phyloP scores from a whole-genome alignment of 2,797 vertebrate species.

The Tokudaia tokunoshimensis region DNA sequence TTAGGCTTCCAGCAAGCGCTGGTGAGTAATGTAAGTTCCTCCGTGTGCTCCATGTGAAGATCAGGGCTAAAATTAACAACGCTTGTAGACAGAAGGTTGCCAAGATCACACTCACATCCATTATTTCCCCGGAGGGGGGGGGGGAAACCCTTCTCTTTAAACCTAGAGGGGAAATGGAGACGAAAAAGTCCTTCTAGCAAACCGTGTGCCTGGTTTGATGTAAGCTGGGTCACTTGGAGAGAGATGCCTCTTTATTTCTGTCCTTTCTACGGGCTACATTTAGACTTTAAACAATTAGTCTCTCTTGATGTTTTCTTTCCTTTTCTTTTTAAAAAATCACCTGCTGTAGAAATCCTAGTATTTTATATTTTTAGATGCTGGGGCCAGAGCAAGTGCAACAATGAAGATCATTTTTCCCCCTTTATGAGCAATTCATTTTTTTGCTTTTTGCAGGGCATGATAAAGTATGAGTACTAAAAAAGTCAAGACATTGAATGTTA shows the following conservation, averaged over 20 bases:
- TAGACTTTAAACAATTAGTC: slow-evolving; percentile 86
- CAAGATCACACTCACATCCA: slow-evolving; percentile 84
- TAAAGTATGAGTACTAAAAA: slow-evolving; percentile 77
- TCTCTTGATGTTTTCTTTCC: slow-evolving; percentile 74
- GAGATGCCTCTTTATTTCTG: slow-evolving; percentile 85
- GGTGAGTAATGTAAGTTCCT: slow-evolving; percentile 85
- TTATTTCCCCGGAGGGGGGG: slow-evolving; percentile 81
- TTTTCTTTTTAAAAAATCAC: slow-evolving; percentile 78
- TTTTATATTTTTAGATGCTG: slow-evolving; percentile 89
- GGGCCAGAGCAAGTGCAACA: slow-evolving; percentile 87
- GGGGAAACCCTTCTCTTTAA: slow-evolving; percentile 86
- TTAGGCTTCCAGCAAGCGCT: slow-evolving; percentile 82
- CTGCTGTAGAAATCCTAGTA: slow-evolving; percentile 87
- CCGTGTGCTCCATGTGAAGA: slow-evolving; percentile 81
- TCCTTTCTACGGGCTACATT: slow-evolving; percentile 84
- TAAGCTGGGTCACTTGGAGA: slow-evolving; percentile 84
- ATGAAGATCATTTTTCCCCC: slow-evolving; percentile 84
- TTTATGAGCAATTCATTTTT: slow-evolving; percentile 85
- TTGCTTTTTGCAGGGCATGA: slow-evolving; percentile 83
- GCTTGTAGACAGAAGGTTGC: slow-evolving; percentile 82
- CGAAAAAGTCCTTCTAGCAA: slow-evolving; percentile 87
- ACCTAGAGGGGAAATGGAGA: slow-evolving; percentile 85
- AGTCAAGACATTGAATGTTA: slow-evolving; percentile 83
- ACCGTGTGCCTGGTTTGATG: slow-evolving; percentile 84
- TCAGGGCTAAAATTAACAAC: slow-evolving; percentile 86